Base-by-base conservation (phyloP, 2,888 invertebrate genomes). In the Stomorhina lunata region DNA sequence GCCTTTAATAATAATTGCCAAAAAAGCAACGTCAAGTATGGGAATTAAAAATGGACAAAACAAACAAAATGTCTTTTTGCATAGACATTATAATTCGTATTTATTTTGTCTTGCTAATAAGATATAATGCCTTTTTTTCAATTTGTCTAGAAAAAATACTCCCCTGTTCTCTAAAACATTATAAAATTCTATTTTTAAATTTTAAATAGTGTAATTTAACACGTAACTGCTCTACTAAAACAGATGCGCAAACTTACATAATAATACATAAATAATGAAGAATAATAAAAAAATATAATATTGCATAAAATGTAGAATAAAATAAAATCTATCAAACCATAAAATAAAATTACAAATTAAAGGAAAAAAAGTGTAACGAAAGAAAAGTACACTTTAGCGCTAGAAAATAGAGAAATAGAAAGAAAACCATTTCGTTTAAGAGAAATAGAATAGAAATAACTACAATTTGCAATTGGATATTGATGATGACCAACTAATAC, bases 381-480 rank as follows among this genome's bases (percentile, higher is more conserved):
- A 68, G 20, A 45, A 57, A 57, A 75, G 57, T 75, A 66, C n/a
- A 34, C 57, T 48, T 29, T 9, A 7, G 32, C n/a, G n/a, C n/a
- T 7, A 45, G 2, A 25, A 43, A 37, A 25, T 22, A 34, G 22
- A 55, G 25, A 2, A 10, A n/a, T 32, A 4, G n/a, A 25, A 22
- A 43, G 17, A 61, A 27, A 65, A 37, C 34, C n/a, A 32, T 17
- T 10, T 43, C 29, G n/a, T n/a, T n/a, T n/a, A 48, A 65, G 59
- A 61, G 55, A 69, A 78, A 59, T 75, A 15, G 20, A 75, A 73
- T 55, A 20, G 59, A 66, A 57, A 71, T 79, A 50, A 57, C 43
- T 71, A 75, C 75, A 79, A 79, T 73, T 72, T 72, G 59, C 82
- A 78, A 79, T 82, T 79, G 82, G 55, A 82, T 79, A 82, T 75